Conservation (phyloP, 1,140 invertebrate genomes). For the Drosophila auraria region DNA sequence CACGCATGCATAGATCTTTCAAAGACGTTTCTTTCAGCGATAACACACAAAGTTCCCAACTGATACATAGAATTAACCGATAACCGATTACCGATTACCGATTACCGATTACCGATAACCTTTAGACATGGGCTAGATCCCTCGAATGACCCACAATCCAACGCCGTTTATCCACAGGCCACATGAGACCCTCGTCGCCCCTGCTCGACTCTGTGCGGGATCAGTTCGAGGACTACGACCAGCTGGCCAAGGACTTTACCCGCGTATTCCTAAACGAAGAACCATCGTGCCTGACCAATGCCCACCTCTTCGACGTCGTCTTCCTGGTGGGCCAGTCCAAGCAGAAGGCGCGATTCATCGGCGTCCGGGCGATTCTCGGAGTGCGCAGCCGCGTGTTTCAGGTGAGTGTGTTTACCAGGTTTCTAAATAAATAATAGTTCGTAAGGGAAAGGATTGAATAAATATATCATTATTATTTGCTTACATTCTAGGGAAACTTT, state of each 20-base stretch:
- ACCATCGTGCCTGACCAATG: constrained; percentile 89
- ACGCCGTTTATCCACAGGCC: constrained; percentile 85
- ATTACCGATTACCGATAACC: too few species aligned
- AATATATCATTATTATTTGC: too few species aligned
- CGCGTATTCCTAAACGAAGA: constrained; percentile 94
- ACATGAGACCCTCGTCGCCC: constrained; percentile 96
- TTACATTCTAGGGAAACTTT: too few species aligned
- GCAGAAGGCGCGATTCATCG: constrained; percentile 95
- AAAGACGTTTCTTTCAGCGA: constrained; percentile 17
- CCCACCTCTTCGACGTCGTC: constrained; percentile 94
- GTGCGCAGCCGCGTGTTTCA: constrained; percentile 88
- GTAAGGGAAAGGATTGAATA: too few species aligned
- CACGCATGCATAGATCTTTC: constrained; percentile 8
- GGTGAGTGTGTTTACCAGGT: constrained; percentile 30
- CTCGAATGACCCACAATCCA: not conserved
- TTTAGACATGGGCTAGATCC: too few species aligned
- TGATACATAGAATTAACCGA: not conserved
- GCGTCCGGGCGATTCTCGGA: constrained; percentile 95
- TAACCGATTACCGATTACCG: too few species aligned
- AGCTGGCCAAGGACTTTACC: constrained; percentile 96
- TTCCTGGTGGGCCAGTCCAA: constrained; percentile 95
- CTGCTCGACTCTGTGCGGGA: constrained; percentile 95
- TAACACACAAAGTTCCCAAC: not conserved
- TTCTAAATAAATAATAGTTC: too few species aligned
- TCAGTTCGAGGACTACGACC: constrained; percentile 97